A percentile compares a stretch with the other conserved stretches of the same genome.
Conservation (phyloP, 2,113 vertebrate species). For the Paracanthobrama guichenoti region DNA sequence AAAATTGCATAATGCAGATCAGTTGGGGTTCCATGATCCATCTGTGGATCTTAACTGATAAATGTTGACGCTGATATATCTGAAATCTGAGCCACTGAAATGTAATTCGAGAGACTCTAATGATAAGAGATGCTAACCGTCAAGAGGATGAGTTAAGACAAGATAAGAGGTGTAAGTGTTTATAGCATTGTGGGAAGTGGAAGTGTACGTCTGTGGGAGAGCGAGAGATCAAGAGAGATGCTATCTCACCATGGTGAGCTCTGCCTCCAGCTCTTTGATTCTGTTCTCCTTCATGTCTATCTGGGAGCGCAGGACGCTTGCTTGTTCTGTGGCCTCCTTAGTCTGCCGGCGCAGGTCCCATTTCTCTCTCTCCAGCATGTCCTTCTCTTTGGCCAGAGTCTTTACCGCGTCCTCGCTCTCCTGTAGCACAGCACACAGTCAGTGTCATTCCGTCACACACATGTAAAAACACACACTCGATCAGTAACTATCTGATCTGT, state of each 20-base stretch:
- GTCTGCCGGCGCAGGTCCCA: conserved; percentile 86
- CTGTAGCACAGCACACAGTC: conserved; percentile 52
- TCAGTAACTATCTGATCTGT: neutral
- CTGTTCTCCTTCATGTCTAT: conserved; percentile 89
- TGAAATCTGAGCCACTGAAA: neutral
- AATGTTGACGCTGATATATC: conserved; percentile 6
- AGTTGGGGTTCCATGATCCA: conserved; percentile 13
- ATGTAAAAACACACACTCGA: neutral
- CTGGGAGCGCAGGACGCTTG: conserved; percentile 80
- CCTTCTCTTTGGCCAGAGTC: conserved; percentile 85
- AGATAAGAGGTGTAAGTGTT: conserved; percentile 13
- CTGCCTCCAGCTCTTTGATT: conserved; percentile 90
- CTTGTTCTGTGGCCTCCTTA: conserved; percentile 86
- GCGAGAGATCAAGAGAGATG: neutral
- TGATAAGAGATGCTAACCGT: neutral
- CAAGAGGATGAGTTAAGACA: neutral
- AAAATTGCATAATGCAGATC: conserved; percentile 6
- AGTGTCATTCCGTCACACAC: neutral
- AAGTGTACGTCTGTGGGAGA: neutral
- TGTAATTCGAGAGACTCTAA: neutral
- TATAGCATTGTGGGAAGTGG: neutral
- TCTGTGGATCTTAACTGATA: conserved; percentile 18
- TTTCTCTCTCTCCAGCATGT: conserved; percentile 86
- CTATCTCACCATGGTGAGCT: conserved; percentile 83
- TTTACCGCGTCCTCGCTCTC: conserved; percentile 88